Conservation (phyloP, 2,888 invertebrate species). For the Dexiosoma caninum region DNA sequence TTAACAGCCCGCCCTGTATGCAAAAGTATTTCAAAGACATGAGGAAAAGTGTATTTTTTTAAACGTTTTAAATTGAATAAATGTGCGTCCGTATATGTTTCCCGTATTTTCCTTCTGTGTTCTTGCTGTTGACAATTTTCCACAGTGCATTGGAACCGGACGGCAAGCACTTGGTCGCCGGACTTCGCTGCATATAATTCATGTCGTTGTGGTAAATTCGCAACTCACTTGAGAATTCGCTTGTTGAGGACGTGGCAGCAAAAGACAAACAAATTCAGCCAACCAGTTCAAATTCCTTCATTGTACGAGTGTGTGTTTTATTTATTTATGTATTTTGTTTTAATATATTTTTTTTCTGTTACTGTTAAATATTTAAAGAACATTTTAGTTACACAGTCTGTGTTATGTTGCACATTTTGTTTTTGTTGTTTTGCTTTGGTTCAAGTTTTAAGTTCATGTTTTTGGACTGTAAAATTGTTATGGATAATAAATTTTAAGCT, state of each 20-base stretch:
- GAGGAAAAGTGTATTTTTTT: neutral
- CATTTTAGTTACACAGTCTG: neutral
- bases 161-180: neutral
- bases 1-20: neutral
- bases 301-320: neutral
- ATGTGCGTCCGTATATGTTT: neutral
- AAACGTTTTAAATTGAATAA: neutral
- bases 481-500: too few species aligned
- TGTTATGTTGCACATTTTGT: too few species aligned
- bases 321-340: constrained; percentile 6
- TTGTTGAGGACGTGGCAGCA: neutral
- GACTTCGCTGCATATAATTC: constrained; percentile 6
- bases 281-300: neutral
- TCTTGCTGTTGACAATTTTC: constrained; percentile 12
- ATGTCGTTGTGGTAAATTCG: constrained; percentile 22
- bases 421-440: neutral
- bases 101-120: neutral
- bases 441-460: too few species aligned
- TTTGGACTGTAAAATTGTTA: too few species aligned
- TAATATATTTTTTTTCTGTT: neutral
- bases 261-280: neutral
- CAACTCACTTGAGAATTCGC: constrained; percentile 23
- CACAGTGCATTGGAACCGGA: neutral
- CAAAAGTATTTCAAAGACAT: neutral
- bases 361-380: constrained; percentile 5